These are phyloP conservation scores for Myopa tessellatipennis DNA, from an alignment of 2,888 invertebrate genomes.

Conservation along the genomic window DNA sequence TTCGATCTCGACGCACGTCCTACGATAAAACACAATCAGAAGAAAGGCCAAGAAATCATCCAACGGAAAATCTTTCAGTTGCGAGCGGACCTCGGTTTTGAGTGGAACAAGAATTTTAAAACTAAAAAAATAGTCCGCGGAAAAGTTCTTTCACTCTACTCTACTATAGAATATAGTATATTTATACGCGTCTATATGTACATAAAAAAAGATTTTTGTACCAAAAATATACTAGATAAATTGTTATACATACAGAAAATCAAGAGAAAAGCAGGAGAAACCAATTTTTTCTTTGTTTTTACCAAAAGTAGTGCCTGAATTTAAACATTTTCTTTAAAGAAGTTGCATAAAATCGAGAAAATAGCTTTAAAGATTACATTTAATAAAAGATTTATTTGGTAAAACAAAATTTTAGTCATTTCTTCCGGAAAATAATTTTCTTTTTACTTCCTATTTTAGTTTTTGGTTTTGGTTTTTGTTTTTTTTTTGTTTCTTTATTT, in stretches of 20 bases:
- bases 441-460: slow-evolving; percentile 45
- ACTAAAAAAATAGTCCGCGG: slow-evolving; percentile 66
- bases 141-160: slow-evolving; percentile 57
- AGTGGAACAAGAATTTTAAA: slow-evolving; percentile 67
- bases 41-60: slow-evolving; percentile 43
- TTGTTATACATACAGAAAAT: slow-evolving; percentile 51
- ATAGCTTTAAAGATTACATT: slow-evolving; percentile 38
- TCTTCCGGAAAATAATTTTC: slow-evolving; percentile 12
- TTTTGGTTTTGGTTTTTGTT: slow-evolving; percentile 33
- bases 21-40: not conserved
- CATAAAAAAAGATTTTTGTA: slow-evolving; percentile 48
- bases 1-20: slow-evolving; percentile 32
- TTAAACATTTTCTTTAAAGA: slow-evolving; percentile 29
- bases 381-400: too few relatives aligned
- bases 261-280: slow-evolving; percentile 40
- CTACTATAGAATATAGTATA: slow-evolving; percentile 42
- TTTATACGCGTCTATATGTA: slow-evolving; percentile 43
- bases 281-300: slow-evolving; percentile 46
- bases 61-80: slow-evolving; percentile 64
- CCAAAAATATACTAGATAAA: slow-evolving; percentile 55
- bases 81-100: slow-evolving; percentile 70
- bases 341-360: slow-evolving; percentile 36
- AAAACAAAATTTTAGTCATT: too few relatives aligned
- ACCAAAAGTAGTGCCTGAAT: slow-evolving; percentile 56
- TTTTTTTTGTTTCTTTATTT: slow-evolving; percentile 42